Evolutionary conservation across 2,888 invertebrate genomes (phyloP).

Genomic region (Dryadula phaetusa): DNA sequence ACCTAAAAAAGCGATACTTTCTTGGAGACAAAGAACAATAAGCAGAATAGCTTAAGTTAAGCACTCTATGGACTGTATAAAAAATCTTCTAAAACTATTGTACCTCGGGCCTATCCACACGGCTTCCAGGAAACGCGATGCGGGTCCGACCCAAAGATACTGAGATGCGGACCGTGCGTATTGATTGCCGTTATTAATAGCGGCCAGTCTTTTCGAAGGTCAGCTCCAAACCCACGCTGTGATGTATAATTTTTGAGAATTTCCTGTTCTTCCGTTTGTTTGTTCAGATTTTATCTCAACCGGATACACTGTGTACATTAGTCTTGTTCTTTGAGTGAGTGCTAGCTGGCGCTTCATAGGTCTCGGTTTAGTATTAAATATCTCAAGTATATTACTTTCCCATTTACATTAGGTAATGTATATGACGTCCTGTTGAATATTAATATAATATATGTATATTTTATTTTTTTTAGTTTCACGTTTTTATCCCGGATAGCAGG

Average conservation of each 20-base stretch:
- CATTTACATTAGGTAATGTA: neutral
- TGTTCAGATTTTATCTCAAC: conserved; percentile 1
- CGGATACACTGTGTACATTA: neutral
- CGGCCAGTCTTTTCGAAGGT: conserved; percentile 2
- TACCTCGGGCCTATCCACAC: conserved; percentile 49
- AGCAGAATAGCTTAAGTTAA: conserved; percentile 2
- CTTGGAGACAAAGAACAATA: neutral
- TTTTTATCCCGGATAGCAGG: neutral
- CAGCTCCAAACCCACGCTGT: conserved; percentile 1
- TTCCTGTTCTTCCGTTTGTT: conserved; percentile 1
- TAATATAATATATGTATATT: neutral
- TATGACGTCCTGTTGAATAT: neutral
- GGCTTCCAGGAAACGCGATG: conserved; percentile 73
- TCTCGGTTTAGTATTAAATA: neutral
- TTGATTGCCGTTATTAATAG: conserved; percentile 28
- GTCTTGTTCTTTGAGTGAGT: conserved; percentile 3
- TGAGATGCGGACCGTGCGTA: conserved; percentile 38
- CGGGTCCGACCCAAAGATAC: conserved; percentile 60
- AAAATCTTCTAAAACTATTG: conserved; percentile 13
- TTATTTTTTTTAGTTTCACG: no score
- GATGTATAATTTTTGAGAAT: conserved; percentile 6
- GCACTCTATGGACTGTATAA: neutral
- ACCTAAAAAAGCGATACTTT: neutral
- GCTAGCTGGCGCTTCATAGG: neutral
- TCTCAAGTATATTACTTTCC: neutral